A percentile compares a stretch with the other conserved stretches of the same genome.
Evolutionary conservation across 2,888 invertebrate species (phyloP).

Genomic region (Geophilus truncorum): DNA sequence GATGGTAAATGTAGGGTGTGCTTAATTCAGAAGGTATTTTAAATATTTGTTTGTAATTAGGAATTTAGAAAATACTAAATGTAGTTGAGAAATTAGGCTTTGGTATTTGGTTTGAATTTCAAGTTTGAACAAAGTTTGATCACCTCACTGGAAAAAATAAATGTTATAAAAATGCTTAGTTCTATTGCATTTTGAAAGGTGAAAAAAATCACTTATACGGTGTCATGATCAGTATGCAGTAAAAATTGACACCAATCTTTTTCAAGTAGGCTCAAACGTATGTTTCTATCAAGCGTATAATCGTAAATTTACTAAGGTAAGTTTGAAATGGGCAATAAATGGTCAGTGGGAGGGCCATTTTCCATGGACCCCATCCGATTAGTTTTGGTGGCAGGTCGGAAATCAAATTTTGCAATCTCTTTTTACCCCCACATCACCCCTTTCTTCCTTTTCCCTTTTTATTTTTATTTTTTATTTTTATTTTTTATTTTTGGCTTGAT

Average conservation of each 20-base stretch:
- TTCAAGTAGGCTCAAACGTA: slow-evolving; percentile 6
- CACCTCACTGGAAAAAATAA: too few species aligned
- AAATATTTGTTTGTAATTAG: too few species aligned
- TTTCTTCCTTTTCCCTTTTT: neutral
- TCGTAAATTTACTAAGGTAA: slow-evolving; percentile 10
- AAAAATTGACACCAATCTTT: slow-evolving; percentile 3
- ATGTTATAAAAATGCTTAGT: too few species aligned
- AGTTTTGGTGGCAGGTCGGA: slow-evolving; percentile 27
- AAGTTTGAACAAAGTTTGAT: too few species aligned
- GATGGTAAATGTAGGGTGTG: too few species aligned
- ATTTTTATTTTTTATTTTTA: neutral
- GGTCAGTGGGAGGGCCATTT: slow-evolving; percentile 11
- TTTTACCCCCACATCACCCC: neutral
- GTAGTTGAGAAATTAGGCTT: too few species aligned
- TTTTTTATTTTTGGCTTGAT: slow-evolving; percentile 3
- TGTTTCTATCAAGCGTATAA: slow-evolving; percentile 21
- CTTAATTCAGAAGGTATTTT: too few species aligned
- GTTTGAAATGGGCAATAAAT: slow-evolving; percentile 24
- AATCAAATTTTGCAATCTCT: slow-evolving; percentile 5
- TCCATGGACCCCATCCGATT: slow-evolving; percentile 17
- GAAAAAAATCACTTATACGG: neutral
- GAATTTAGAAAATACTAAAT: too few species aligned
- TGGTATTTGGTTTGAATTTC: too few species aligned
- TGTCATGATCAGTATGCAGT: neutral
- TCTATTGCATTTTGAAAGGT: too few species aligned